These are phyloP conservation scores for Acanthurus tractus DNA, from an alignment of 2,797 vertebrate genomes.

Conservation along the genomic window DNA sequence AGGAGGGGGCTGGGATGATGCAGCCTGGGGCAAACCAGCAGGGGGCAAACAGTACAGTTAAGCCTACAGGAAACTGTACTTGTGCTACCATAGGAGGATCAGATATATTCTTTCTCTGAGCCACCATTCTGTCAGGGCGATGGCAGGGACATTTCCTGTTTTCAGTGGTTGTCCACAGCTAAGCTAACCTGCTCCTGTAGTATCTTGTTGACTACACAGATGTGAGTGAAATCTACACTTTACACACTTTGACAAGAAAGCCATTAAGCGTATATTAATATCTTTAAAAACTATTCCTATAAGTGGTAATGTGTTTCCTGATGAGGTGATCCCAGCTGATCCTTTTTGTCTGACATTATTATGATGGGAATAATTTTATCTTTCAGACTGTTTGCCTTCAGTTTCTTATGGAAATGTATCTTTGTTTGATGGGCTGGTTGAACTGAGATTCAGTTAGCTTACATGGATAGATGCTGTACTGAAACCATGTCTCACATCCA, in stretches of 20 bases:
- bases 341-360: slow-evolving; percentile 34
- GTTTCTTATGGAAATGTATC: not conserved
- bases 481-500: not conserved
- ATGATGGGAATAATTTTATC: slow-evolving; percentile 29
- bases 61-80: slow-evolving; percentile 22
- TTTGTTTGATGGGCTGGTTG: not conserved
- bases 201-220: too few relatives aligned
- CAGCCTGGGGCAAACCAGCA: slow-evolving; percentile 26
- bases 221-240: too few relatives aligned
- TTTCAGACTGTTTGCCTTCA: not conserved
- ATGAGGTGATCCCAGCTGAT: not conserved
- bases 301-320: too few relatives aligned
- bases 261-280: too few relatives aligned
- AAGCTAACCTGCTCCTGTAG: too few relatives aligned
- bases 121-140: not conserved
- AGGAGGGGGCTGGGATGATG: slow-evolving; percentile 15
- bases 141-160: not conserved
- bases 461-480: not conserved
- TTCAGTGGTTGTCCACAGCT: not conserved
- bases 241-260: too few relatives aligned
- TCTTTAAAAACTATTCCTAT: too few relatives aligned
- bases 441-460: slow-evolving; percentile 3
- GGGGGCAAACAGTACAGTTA: slow-evolving; percentile 31
- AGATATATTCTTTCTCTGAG: not conserved
- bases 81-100: not conserved